These are phyloP conservation scores for Apamea monoglypha DNA, from an alignment of 2,888 invertebrate genomes.

Conservation along the genomic window DNA sequence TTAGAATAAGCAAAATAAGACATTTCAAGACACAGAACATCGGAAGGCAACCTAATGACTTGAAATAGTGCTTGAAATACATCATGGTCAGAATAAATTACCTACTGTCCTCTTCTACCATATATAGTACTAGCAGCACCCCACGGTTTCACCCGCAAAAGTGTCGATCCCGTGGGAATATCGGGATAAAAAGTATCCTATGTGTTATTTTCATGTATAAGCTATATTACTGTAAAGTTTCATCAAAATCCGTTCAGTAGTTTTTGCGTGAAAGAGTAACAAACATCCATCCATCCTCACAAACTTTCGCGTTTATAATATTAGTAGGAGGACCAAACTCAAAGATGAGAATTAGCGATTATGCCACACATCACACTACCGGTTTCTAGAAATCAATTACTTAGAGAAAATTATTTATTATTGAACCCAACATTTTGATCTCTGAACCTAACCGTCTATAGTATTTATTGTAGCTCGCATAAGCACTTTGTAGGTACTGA, in stretches of 20 bases:
- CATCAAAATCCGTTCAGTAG: too few relatives aligned
- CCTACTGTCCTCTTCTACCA: background rate
- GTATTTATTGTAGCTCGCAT: background rate
- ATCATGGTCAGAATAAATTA: background rate
- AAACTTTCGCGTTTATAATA: too few relatives aligned
- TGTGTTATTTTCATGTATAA: too few relatives aligned
- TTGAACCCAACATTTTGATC: slow-evolving; percentile 9
- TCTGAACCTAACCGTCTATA: slow-evolving; percentile 12
- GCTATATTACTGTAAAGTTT: too few relatives aligned
- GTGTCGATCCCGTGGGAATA: too few relatives aligned
- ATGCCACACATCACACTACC: slow-evolving; percentile 7
- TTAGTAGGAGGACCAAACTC: background rate
- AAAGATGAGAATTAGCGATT: background rate
- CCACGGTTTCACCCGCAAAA: too few relatives aligned
- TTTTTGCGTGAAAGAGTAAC: too few relatives aligned
- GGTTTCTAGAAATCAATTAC: slow-evolving; percentile 24
- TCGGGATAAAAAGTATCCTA: too few relatives aligned
- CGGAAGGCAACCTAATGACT: background rate
- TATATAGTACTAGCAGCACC: background rate
- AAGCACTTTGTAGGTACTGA: background rate
- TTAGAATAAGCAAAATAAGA: background rate
- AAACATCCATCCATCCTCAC: too few relatives aligned
- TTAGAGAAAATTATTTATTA: slow-evolving; percentile 16
- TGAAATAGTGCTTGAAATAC: background rate
- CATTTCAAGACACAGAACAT: background rate